Conservation (phyloP, 2,888 invertebrate genomes). For the Epistrophella euchroma region DNA sequence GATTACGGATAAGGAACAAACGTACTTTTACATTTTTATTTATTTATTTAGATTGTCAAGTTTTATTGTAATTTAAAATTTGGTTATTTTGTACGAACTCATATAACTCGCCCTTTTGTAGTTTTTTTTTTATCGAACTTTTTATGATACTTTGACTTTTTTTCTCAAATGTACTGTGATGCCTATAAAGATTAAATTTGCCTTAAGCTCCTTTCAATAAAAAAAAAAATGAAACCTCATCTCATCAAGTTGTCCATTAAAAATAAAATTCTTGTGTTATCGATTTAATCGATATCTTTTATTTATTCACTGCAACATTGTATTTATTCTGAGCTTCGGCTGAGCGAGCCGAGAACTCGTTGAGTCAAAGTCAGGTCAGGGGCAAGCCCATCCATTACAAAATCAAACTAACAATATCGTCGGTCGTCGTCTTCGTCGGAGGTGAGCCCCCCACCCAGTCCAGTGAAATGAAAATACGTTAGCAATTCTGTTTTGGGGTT, state of each 20-base stretch:
- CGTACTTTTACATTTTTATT: too few relatives aligned
- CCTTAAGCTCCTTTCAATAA: conserved; percentile 7
- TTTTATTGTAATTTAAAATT: too few relatives aligned
- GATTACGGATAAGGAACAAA: too few relatives aligned
- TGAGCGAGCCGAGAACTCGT: not conserved
- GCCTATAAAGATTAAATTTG: conserved; percentile 33
- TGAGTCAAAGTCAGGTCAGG: conserved; percentile 64
- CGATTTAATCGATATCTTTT: conserved; percentile 57
- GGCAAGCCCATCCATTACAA: conserved; percentile 70
- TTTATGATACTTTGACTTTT: not conserved
- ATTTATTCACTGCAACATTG: conserved; percentile 24
- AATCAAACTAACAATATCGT: conserved; percentile 8
- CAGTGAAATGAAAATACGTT: conserved; percentile 62
- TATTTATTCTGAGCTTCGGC: not conserved
- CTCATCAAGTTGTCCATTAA: conserved; percentile 32
- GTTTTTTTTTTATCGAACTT: not conserved
- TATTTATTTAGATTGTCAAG: too few relatives aligned
- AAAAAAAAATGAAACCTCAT: not conserved
- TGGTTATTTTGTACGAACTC: too few relatives aligned
- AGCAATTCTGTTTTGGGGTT: conserved; percentile 64
- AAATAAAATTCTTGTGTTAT: conserved; percentile 48
- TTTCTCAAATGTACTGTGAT: conserved; percentile 33
- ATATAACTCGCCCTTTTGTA: too few relatives aligned
- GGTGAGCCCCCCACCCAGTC: conserved; percentile 38
- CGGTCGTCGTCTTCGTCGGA: not conserved